A percentile compares a stretch with the other conserved stretches of the same genome.
These are phyloP conservation scores for Panagrolaimus sp. DNA, from an alignment of 1,140 invertebrate species.

Conservation along the genomic window DNA sequence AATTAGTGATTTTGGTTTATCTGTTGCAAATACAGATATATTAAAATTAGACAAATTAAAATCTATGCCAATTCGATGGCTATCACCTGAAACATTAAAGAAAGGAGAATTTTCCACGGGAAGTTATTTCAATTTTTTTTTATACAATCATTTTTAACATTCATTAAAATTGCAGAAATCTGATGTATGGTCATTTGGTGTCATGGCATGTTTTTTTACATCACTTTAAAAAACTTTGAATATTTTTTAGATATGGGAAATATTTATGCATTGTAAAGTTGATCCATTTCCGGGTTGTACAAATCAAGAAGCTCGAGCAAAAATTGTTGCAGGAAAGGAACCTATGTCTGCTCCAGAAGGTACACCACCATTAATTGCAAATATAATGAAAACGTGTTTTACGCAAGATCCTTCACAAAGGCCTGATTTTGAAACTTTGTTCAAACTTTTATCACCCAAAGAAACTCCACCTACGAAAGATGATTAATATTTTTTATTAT, in stretches of 20 bases:
- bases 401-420: constrained; percentile 5
- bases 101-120: constrained; percentile 13
- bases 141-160: constrained; percentile 14
- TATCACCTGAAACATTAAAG: constrained; percentile 16
- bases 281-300: constrained; percentile 16
- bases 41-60: constrained; percentile 18
- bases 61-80: constrained; percentile 22
- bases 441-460: constrained; percentile 15
- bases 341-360: constrained; percentile 9
- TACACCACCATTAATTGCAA: neutral
- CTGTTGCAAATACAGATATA: constrained; percentile 13
- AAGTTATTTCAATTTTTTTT: constrained; percentile 6
- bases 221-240: neutral
- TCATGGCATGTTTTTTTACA: neutral
- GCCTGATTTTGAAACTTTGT: constrained; percentile 16
- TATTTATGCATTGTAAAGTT: constrained; percentile 17
- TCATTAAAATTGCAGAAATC: neutral
- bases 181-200: constrained; percentile 21
- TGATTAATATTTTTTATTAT: neutral
- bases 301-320: constrained; percentile 6
- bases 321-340: neutral
- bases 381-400: constrained; percentile 21
- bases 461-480: constrained; percentile 19
- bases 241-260: constrained; percentile 19
- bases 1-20: constrained; percentile 22